These are phyloP conservation scores for Actinia equina DNA, from an alignment of 64 coral and sea anemone genomes.

Conservation along the genomic window DNA sequence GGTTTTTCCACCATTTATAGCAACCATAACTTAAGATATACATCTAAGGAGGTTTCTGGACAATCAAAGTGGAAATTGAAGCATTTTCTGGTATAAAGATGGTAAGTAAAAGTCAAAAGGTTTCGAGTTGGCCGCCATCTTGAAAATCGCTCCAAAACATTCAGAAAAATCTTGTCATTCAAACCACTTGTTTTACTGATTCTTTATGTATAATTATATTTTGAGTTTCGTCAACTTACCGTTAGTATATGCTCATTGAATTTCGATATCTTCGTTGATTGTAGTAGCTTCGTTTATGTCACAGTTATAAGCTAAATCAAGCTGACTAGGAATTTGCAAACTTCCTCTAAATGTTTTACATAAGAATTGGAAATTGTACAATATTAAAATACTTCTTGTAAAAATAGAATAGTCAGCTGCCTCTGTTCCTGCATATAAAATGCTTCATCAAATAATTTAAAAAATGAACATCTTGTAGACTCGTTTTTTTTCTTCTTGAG, in stretches of 20 bases:
- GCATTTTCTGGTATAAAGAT: neutral
- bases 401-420: too few species aligned
- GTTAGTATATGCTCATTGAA: neutral
- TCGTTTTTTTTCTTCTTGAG: too few species aligned
- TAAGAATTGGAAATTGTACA: too few species aligned
- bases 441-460: too few species aligned
- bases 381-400: too few species aligned
- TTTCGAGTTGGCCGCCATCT: conserved; percentile 5
- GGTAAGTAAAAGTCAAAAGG: neutral
- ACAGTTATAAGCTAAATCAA: too few species aligned
- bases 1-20: neutral
- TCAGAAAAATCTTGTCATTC: neutral
- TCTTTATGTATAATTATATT: neutral
- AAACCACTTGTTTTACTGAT: neutral
- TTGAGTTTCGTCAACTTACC: neutral
- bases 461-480: too few species aligned
- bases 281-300: neutral
- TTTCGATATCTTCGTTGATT: neutral
- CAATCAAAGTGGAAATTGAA: neutral
- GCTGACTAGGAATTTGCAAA: too few species aligned
- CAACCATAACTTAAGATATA: neutral
- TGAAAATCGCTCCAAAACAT: neutral
- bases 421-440: too few species aligned
- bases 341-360: too few species aligned
- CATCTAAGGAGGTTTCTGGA: neutral